Evolutionary conservation across 1,140 invertebrate species (phyloP), one percentile per base, ranked within the genome.

Genomic region (Camponotus vicinus): DNA sequence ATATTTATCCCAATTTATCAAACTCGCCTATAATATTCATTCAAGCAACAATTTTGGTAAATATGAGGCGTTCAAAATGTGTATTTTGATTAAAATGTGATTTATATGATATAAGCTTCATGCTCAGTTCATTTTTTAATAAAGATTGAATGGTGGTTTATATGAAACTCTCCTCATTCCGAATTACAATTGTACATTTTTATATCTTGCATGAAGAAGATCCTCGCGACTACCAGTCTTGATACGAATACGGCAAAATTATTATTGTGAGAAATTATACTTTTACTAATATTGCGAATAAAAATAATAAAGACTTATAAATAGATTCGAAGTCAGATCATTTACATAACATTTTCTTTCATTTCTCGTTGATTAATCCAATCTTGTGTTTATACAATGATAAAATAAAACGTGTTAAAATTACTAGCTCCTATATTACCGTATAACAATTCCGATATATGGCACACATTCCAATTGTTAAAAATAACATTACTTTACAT

Each of bases 241-340:
- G 37, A 82, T 61, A 73, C 3, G 57, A 9, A 66, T 15, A 37
- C 11, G 40, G 34, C 55, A 87, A 91, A 61, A 86, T 82, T 63
- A 73, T 79, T 84, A 90, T 84, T 70, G 75, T 75, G 86, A 91
- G 66, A 86, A 37, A 34, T 57, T 15, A 67, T 71, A 75, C 52
- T 86, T 75, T 64, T 61, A 9, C 52, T 11, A 45, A 85, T n/a
- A 37, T 73, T 15, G 42, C n/a, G 42, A 15, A 27, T 76, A 42
- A 85, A 86, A 89, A 55, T 52, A 75, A 69, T 49, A 55, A 86
- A 49, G 21, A 52, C 27, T 8, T n/a, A 78, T 84, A 90, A 88
- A 86, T 57, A 79, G 90, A 83, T 75, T 52, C 86, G 27, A 76
- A 79, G 4, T 52, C 49, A 52, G 40, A 73, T 49, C 42, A 78